Evolutionary conservation across 2,113 vertebrate species (phyloP).

Genomic region (Hystrix cristata): DNA sequence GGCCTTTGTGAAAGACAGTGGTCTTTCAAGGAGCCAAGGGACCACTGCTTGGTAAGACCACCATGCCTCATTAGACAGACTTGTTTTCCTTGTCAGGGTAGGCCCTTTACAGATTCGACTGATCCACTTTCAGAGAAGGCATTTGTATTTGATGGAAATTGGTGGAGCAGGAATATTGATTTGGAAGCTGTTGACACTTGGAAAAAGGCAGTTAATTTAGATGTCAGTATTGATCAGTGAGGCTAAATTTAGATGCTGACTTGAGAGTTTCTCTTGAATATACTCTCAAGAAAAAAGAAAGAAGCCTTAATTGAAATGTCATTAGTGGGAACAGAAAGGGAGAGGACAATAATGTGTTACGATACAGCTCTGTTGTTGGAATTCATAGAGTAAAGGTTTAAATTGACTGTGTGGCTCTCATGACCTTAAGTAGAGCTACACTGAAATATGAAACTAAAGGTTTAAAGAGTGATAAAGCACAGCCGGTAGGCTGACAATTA

Average conservation of each 20-base stretch:
- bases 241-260: constrained; percentile 66
- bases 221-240: constrained; percentile 81
- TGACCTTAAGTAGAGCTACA: neutral
- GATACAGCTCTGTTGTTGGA: neutral
- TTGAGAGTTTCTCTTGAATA: constrained; percentile 63
- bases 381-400: constrained; percentile 24
- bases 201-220: constrained; percentile 79
- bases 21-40: neutral
- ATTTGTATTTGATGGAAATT: constrained; percentile 73
- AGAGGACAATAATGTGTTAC: neutral
- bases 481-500: constrained; percentile 51
- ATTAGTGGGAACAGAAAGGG: neutral
- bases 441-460: constrained; percentile 11
- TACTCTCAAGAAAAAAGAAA: neutral
- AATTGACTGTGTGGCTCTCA: neutral
- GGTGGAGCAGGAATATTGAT: constrained; percentile 79
- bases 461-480: neutral
- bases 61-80: constrained; percentile 55
- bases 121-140: constrained; percentile 71
- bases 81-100: constrained; percentile 46
- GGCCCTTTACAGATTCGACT: neutral
- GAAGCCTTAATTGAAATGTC: constrained; percentile 34
- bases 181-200: constrained; percentile 75
- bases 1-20: neutral
- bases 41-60: constrained; percentile 8